phyloP scores from a whole-genome alignment of 1,140 invertebrate species.

The Diorhabda elongata region DNA sequence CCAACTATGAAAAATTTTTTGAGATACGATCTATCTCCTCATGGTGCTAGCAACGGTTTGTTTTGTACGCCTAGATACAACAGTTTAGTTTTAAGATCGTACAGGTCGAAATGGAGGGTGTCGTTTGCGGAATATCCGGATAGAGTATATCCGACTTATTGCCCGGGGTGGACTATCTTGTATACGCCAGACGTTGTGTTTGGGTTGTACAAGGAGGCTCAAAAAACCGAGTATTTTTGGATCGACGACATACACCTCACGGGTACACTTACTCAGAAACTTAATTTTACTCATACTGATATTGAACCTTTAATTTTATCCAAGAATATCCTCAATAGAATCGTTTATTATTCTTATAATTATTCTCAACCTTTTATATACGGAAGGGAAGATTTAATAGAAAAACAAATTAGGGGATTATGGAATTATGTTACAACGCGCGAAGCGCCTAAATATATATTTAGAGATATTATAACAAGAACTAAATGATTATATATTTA shows the following conservation, averaged over 20 bases:
- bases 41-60: slow-evolving; percentile 57
- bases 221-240: slow-evolving; percentile 71
- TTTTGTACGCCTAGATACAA: slow-evolving; percentile 54
- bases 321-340: slow-evolving; percentile 12
- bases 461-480: slow-evolving; percentile 6
- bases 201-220: slow-evolving; percentile 60
- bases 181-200: slow-evolving; percentile 68
- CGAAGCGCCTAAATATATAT: slow-evolving; percentile 20
- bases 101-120: slow-evolving; percentile 75
- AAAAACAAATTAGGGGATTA: slow-evolving; percentile 31
- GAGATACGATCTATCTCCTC: slow-evolving; percentile 52
- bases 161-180: slow-evolving; percentile 70
- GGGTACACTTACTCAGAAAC: slow-evolving; percentile 62
- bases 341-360: slow-evolving; percentile 23
- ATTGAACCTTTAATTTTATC: slow-evolving; percentile 41
- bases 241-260: slow-evolving; percentile 82
- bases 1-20: slow-evolving; percentile 62
- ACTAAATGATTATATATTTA: background rate
- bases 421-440: slow-evolving; percentile 32
- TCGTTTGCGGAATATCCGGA: slow-evolving; percentile 62
- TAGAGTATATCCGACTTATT: slow-evolving; percentile 61
- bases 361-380: slow-evolving; percentile 32
- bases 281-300: slow-evolving; percentile 55
- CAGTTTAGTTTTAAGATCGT: slow-evolving; percentile 56
- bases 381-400: slow-evolving; percentile 32